A percentile compares a stretch with the other conserved stretches of the same genome.
Conservation (phyloP, 2,797 vertebrate species). For the Spheniscus humboldti region DNA sequence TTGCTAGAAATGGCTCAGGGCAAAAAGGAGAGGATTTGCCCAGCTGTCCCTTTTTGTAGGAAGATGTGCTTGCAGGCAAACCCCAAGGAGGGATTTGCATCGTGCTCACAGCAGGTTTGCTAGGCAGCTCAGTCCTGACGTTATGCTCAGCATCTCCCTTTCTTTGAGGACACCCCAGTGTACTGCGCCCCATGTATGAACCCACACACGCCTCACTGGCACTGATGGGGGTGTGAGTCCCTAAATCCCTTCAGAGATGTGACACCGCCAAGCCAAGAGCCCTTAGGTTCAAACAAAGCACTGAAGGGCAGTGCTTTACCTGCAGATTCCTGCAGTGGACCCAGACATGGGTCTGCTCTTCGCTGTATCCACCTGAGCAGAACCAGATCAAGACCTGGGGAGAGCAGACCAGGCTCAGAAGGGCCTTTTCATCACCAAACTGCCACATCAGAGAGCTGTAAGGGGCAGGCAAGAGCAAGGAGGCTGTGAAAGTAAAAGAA, state of each 20-base stretch:
- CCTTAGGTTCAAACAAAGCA: not conserved
- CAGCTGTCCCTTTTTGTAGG: not conserved
- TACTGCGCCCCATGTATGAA: not conserved
- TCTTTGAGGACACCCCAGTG: not conserved
- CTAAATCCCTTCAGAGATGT: not conserved
- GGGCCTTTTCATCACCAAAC: not conserved
- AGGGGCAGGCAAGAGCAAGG: not conserved
- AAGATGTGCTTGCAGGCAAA: not conserved
- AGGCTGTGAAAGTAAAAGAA: not conserved
- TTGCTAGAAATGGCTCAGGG: not conserved
- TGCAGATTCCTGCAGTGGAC: not conserved
- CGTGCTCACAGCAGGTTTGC: not conserved
- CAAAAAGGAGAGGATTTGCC: not conserved
- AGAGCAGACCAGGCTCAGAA: not conserved
- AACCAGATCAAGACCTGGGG: not conserved
- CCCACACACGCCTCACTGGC: rapidly evolving
- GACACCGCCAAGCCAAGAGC: not conserved
- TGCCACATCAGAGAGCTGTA: not conserved
- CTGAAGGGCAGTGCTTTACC: not conserved
- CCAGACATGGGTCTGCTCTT: not conserved
- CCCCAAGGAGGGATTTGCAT: not conserved
- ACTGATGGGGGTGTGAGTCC: rapidly evolving
- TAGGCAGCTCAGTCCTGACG: not conserved
- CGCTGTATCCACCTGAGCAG: not conserved
- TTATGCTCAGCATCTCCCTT: not conserved